Conservation (phyloP, 2,888 invertebrate species). For the Heteromurus nitidus region DNA sequence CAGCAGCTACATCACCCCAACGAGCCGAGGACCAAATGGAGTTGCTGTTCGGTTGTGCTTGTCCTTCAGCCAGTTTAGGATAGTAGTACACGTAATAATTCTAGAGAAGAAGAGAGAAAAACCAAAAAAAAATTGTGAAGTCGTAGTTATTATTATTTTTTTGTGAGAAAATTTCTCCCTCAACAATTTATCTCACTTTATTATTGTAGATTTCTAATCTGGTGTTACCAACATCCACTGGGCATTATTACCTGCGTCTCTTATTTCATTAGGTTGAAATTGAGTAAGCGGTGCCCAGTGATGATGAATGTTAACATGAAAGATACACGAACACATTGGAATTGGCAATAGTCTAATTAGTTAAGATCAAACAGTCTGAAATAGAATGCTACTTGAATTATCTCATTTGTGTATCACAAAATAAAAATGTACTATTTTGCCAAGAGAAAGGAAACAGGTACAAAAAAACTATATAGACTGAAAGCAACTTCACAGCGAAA, state of each 20-base stretch:
- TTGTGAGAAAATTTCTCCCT: neutral
- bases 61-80: constrained; percentile 35
- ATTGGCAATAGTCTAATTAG: constrained; percentile 29
- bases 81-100: constrained; percentile 70
- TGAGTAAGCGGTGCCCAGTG: neutral
- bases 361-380: constrained; percentile 8
- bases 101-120: constrained; percentile 33
- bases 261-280: constrained; percentile 5
- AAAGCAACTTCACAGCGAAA: no score
- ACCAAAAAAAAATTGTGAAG: neutral
- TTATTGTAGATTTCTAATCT: no score
- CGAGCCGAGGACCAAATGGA: constrained; percentile 43
- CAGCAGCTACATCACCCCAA: constrained; percentile 63
- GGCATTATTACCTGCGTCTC: no score
- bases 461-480: no score
- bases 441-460: constrained; percentile 55
- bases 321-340: constrained; percentile 4
- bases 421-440: constrained; percentile 25
- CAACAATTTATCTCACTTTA: no score
- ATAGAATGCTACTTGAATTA: constrained; percentile 7
- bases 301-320: constrained; percentile 11
- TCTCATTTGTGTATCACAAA: constrained; percentile 8
- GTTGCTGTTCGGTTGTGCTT: constrained; percentile 36
- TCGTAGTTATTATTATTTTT: no score
- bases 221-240: no score